Evolutionary conservation across 2,888 invertebrate genomes (phyloP), one percentile per base, ranked within the genome.

Genomic region (Cecidostiba fungosa): DNA sequence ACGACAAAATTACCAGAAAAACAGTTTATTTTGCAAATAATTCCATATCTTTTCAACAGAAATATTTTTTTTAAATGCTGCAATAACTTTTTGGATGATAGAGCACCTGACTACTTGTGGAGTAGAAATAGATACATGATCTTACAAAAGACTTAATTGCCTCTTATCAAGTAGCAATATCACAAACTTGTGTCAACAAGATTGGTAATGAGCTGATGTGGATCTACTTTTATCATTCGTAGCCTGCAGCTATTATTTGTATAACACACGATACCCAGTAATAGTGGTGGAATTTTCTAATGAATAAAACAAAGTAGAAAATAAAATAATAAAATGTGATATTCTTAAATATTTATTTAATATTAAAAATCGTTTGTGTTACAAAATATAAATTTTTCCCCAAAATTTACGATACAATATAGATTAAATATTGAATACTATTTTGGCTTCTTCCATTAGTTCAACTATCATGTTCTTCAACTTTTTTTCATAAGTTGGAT

Each of bases 401-500:
- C 5, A n/a, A 54, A 47, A n/a, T 54, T 50, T 54, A 54, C 5
- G 16, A 16, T 19, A 54, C 16, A 54, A n/a, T n/a, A 66, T 14
- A 66, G 3, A 66, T 23, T 54, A 23, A 2, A 4, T 19, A 47
- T 81, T 39, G 12, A 59, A 62, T 26, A 59, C 19, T 19, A 43
- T 62, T 26, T 84, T 78, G 4, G 70, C 81, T 77, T 81, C 85
- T 14, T 81, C 70, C 14, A 85, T 23, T 23, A 89, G 72, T 82
- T 89, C 92, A 3, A 83, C 72, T 4, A 92, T 87, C 10, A 87
- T 78, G 50, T 92, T 92, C 6, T 85, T 83, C 14, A 93, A 74
- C 79, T 91, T 89, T 16, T 82, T 86, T 5, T 87, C 87, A 80
- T 92, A 93, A 59, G 73, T 77, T 0, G 87, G 50, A 74, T 92